phyloP scores from a whole-genome alignment of 2,113 vertebrate species.

The Lanius ludovicianus region DNA sequence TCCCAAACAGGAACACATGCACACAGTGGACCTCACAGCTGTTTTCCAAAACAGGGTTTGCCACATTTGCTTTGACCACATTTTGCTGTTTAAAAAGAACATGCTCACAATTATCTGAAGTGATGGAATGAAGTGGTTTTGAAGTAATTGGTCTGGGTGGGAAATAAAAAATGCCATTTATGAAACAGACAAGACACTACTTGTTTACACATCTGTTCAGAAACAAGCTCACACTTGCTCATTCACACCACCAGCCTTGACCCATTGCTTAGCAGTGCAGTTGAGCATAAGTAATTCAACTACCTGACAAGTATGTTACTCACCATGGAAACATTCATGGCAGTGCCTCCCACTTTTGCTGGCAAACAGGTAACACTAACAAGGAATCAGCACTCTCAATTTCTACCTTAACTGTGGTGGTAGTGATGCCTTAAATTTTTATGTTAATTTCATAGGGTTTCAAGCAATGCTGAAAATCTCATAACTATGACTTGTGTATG shows the following conservation, averaged over 20 bases:
- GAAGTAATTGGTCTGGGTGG: not conserved
- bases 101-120: not conserved
- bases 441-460: not conserved
- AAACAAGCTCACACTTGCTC: not conserved
- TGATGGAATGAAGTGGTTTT: not conserved
- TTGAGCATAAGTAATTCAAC: not conserved
- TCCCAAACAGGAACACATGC: not conserved
- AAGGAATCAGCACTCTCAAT: not conserved
- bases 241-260: not conserved
- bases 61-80: not conserved
- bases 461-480: not conserved
- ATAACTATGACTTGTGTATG: not conserved
- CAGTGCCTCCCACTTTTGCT: not conserved
- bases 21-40: not conserved
- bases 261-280: not conserved
- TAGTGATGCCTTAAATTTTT: not conserved
- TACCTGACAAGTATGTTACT: not conserved
- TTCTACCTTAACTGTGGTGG: not conserved
- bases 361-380: not conserved
- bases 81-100: slow-evolving; percentile 1
- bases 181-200: not conserved
- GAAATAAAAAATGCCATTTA: slow-evolving; percentile 20
- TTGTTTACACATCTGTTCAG: not conserved
- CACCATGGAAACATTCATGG: not conserved
- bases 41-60: not conserved